Base-by-base conservation (phyloP, 2,113 vertebrate species). In the Periophthalmodon schlosseri region DNA sequence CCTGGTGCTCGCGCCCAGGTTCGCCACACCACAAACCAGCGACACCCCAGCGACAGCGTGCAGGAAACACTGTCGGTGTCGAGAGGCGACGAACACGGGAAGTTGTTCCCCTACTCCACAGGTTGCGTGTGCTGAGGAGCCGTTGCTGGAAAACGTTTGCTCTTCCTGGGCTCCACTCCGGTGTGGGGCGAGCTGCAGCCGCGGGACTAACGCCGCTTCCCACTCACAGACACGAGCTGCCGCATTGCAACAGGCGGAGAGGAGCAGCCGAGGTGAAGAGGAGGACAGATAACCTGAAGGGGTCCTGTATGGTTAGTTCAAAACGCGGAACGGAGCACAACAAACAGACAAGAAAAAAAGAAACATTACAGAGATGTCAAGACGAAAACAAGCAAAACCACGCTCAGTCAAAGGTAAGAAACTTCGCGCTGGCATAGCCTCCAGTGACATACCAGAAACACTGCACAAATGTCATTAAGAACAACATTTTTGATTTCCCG, bases 381-480 rank as follows among this genome's bases (percentile, higher is more conserved):
- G 97, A 86, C 94, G 97, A 88, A 99, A 99, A 93, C 97, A 98
- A 95, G 96, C 97, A 93, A 99, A 98, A 85, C 97, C 97, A 79
- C 96, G 97, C 85, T 97, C 97, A 83, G 97, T 99, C 75, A 99
- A 99, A 97, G 97, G 96, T 99, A 95, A 96, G 95, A 85, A 80
- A 76, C 72, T 71, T 72, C 11, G 23, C 57, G 5, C 23, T 61
- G 15, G 60, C 70, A 28, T 61, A 13, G 24, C 57, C 57, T 23
- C 57, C 57, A 14, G 23, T 50, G 13, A 23, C 23, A 33, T 7
- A 9, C 16, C 63, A 8, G 28, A 34, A 34, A 63, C 28, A 34
- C 9, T 2, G 7, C 60, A 3, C 8, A 18, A 63, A 34, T 10
- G 15, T 28, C 14, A 10, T 10, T 44, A 10, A 44, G 39, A 44